Percentiles rank a stretch among this genome's conserved stretches.
Evolutionary conservation across 1,140 invertebrate species (phyloP).

Genomic region (Lutraria rhynchaena): DNA sequence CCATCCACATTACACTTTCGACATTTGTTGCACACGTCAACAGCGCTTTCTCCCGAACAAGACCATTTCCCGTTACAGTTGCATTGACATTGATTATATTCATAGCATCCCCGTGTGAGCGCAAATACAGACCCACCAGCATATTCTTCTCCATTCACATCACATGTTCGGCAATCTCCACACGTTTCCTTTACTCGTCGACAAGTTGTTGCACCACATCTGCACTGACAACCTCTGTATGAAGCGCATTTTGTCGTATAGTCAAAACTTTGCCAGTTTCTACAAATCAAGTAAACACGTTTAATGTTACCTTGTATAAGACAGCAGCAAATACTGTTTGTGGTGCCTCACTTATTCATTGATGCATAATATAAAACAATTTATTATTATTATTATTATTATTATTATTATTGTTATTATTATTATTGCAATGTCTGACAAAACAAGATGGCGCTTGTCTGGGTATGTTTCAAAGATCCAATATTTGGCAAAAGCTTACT

Average conservation of each 20-base stretch:
- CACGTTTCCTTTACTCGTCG: conserved; percentile 28
- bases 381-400: no score
- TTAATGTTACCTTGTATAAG: no score
- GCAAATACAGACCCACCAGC: conserved; percentile 34
- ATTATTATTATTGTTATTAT: no score
- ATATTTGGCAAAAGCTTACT: no score
- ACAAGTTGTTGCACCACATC: conserved; percentile 26
- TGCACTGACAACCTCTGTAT: conserved; percentile 41
- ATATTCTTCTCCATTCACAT: conserved; percentile 42
- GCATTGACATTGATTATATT: conserved; percentile 54
- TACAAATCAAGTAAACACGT: conserved; percentile 1
- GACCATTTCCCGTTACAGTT: conserved; percentile 47
- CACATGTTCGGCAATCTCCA: conserved; percentile 47
- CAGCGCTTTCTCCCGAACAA: conserved; percentile 38
- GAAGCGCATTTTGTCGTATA: neutral
- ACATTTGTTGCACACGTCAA: conserved; percentile 52
- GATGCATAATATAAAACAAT: no score
- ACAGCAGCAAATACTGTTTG: neutral
- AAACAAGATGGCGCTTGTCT: no score
- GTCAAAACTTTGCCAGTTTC: conserved; percentile 45
- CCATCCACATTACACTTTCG: conserved; percentile 59
- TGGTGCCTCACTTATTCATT: neutral
- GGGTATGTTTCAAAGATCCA: no score
- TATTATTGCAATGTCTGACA: no score
- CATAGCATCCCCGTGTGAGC: conserved; percentile 43